Evolutionary conservation across 2,797 vertebrate genomes (phyloP).

Genomic region (Rhabdophis nuchalis): DNA sequence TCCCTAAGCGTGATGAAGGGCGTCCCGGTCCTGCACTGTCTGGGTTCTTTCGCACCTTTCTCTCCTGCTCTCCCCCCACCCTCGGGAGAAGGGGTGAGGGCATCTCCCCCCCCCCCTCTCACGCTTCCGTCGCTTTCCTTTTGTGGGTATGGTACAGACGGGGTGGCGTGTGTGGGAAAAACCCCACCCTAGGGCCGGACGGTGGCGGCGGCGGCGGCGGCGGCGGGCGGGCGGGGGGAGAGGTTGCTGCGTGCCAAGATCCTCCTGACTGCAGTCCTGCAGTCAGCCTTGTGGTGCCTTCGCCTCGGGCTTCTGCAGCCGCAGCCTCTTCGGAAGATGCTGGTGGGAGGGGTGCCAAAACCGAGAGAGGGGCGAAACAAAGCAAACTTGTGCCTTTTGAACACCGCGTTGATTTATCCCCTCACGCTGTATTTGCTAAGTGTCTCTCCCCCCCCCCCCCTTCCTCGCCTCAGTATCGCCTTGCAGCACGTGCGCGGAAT

Average conservation of each 20-base stretch:
- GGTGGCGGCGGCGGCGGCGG: neutral
- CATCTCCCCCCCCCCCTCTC: neutral
- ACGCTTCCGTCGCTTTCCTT: neutral
- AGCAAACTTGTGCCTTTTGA: neutral
- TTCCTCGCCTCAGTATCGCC: neutral
- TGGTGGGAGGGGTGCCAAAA: conserved; percentile 39
- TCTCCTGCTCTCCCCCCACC: neutral
- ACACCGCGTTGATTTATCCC: neutral
- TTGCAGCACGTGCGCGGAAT: neutral
- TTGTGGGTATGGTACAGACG: neutral
- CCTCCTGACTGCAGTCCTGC: conserved; percentile 17
- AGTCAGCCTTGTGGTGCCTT: conserved; percentile 45
- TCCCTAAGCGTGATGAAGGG: neutral
- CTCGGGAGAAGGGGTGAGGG: neutral
- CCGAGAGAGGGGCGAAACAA: neutral
- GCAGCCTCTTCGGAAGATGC: conserved; percentile 31
- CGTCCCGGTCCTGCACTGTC: neutral
- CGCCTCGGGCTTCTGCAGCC: conserved; percentile 12
- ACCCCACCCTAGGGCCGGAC: conserved; percentile 1
- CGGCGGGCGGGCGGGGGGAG: neutral
- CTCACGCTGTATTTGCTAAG: conserved; percentile 15
- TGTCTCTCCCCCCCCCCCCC: neutral
- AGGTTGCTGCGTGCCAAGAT: conserved; percentile 4
- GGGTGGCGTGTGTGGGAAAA: neutral
- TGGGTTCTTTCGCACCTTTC: neutral